Conservation (phyloP, 2,797 vertebrate genomes). For the Gymnopithys bicolor region DNA sequence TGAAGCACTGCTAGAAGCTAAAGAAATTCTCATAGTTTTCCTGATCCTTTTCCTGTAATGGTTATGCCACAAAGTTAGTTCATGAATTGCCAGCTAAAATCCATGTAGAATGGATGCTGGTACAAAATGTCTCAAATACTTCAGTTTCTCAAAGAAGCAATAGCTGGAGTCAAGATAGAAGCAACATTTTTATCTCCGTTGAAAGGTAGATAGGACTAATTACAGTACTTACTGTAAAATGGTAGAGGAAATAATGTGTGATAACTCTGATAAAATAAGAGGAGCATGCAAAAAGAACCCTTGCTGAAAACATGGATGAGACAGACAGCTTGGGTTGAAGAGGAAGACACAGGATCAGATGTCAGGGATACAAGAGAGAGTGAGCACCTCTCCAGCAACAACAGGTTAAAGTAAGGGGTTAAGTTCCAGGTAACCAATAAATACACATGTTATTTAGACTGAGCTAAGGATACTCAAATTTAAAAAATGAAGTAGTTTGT, state of each 20-base stretch:
- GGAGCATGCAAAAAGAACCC: neutral
- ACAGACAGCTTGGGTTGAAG: neutral
- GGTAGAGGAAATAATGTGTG: neutral
- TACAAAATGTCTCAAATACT: neutral
- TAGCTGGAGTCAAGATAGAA: neutral
- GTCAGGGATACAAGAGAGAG: neutral
- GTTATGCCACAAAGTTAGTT: neutral
- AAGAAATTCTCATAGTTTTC: neutral
- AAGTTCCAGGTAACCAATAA: neutral
- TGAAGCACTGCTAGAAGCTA: neutral
- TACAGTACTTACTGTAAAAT: neutral
- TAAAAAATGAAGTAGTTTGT: neutral
- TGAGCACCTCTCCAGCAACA: neutral
- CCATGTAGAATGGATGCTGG: neutral
- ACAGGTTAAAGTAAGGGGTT: neutral
- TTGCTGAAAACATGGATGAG: neutral
- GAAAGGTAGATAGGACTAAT: neutral
- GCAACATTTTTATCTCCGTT: neutral
- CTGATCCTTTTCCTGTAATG: neutral
- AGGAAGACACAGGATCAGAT: fast-evolving
- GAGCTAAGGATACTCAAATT: neutral
- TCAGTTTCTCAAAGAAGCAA: neutral
- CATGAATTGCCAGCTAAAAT: neutral
- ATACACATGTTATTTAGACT: neutral
- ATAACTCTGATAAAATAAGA: neutral